These are phyloP conservation scores for Himalopsyche anomala DNA, from an alignment of 2,888 invertebrate species.

Conservation along the genomic window DNA sequence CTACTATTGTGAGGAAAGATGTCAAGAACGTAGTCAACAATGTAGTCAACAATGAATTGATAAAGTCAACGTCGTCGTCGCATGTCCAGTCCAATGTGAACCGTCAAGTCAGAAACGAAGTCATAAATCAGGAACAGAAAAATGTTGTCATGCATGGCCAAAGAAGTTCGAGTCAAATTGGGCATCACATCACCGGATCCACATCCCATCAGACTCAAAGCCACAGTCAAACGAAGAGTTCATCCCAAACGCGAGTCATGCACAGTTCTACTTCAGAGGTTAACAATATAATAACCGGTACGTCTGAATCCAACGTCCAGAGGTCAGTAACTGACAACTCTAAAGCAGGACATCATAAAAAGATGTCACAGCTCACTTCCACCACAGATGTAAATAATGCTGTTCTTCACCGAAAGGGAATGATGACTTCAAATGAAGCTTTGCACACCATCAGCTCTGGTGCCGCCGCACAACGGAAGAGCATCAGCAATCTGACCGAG, in stretches of 20 bases:
- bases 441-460: conserved; percentile 84
- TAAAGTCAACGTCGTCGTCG: conserved; percentile 70
- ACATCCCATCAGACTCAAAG: conserved; percentile 70
- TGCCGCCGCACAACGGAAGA: conserved; percentile 88
- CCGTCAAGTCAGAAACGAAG: conserved; percentile 66
- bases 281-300: conserved; percentile 67
- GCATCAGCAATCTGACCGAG: conserved; percentile 87
- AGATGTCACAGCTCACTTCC: conserved; percentile 85
- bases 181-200: conserved; percentile 68
- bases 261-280: conserved; percentile 60
- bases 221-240: conserved; percentile 70
- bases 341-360: conserved; percentile 78
- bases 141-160: conserved; percentile 64
- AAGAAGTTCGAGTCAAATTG: conserved; percentile 44
- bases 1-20: conserved; percentile 67
- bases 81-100: conserved; percentile 60
- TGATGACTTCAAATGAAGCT: conserved; percentile 83
- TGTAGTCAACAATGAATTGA: conserved; percentile 68
- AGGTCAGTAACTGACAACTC: conserved; percentile 46
- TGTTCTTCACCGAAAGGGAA: conserved; percentile 86
- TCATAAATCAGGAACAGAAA: conserved; percentile 66
- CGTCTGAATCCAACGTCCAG: conserved; percentile 69
- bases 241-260: conserved; percentile 71
- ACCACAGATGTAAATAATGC: conserved; percentile 86
- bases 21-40: conserved; percentile 66